phyloP scores from a whole-genome alignment of 2,113 vertebrate genomes.

The Engraulis encrasicolus region DNA sequence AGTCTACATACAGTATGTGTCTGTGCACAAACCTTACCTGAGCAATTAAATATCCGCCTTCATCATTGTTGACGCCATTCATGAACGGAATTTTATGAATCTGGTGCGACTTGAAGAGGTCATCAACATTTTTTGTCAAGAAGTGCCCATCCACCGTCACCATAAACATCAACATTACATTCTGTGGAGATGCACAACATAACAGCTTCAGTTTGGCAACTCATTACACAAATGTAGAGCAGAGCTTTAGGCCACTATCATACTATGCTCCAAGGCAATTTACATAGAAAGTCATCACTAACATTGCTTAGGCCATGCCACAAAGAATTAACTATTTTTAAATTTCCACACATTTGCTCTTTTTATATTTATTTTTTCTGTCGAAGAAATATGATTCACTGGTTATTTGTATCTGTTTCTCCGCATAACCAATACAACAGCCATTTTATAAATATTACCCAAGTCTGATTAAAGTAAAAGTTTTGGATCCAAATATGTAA shows the following conservation, averaged over 20 bases:
- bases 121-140: constrained; percentile 36
- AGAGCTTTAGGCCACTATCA: not conserved
- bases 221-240: not conserved
- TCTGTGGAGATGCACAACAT: constrained; percentile 10
- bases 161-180: not conserved
- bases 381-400: too few relatives aligned
- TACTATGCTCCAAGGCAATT: not conserved
- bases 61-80: constrained; percentile 54
- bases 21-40: constrained; percentile 42
- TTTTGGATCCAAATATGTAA: too few relatives aligned
- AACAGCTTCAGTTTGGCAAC: not conserved
- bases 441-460: too few relatives aligned
- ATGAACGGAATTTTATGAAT: constrained; percentile 54
- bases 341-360: too few relatives aligned
- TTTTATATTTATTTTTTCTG: too few relatives aligned
- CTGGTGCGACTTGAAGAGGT: constrained; percentile 43
- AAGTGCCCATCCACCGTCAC: constrained; percentile 50
- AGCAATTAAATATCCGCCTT: constrained; percentile 43
- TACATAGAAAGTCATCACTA: too few relatives aligned
- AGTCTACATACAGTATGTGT: too few relatives aligned
- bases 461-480: too few relatives aligned
- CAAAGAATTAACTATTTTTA: too few relatives aligned
- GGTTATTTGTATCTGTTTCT: too few relatives aligned
- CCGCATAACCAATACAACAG: too few relatives aligned
- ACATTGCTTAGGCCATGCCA: too few relatives aligned